These are phyloP conservation scores for Thalassarche chlororhynchos DNA, from an alignment of 2,113 vertebrate species.

Conservation along the genomic window DNA sequence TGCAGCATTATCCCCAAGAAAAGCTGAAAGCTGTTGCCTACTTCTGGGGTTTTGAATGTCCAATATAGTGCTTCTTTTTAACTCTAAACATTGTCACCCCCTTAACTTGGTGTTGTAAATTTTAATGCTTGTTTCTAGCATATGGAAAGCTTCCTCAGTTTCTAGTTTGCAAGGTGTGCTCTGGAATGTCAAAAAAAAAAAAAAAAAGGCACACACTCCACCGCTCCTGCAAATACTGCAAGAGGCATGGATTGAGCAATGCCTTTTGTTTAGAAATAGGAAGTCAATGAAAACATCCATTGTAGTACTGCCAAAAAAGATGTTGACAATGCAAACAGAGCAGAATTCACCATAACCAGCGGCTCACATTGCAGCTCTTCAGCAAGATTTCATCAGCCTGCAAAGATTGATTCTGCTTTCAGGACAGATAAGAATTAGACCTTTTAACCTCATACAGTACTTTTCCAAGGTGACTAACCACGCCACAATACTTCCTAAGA, in stretches of 20 bases:
- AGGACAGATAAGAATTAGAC: neutral
- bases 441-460: neutral
- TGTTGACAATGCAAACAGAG: neutral
- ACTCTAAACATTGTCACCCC: neutral
- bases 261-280: neutral
- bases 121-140: neutral
- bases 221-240: neutral
- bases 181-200: neutral
- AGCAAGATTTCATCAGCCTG: neutral
- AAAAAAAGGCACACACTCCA: neutral
- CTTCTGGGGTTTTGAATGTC: neutral
- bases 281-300: neutral
- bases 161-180: neutral
- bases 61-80: neutral
- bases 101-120: neutral
- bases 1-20: neutral
- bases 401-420: neutral
- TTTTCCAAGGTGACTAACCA: neutral
- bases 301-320: neutral
- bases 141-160: neutral
- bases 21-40: neutral
- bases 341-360: neutral
- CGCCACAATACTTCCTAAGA: accelerated
- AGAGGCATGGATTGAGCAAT: neutral
- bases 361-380: neutral